Evolutionary conservation across 1,140 invertebrate species (phyloP).

Genomic region (Eciton burchellii): DNA sequence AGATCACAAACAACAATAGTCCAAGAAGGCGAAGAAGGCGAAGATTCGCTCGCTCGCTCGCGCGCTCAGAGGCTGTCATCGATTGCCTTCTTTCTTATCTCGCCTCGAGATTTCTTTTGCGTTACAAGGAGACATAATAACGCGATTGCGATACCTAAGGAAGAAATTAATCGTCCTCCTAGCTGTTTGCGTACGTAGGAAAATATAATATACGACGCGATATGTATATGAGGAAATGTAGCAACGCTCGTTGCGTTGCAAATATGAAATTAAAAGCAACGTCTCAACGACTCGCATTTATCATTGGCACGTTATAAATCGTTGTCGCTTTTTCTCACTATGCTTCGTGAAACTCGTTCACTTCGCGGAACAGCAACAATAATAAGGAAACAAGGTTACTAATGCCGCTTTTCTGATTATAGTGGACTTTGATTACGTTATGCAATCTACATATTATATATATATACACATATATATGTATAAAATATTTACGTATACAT

Average conservation of each 20-base stretch:
- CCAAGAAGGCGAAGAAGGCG: conserved; percentile 44
- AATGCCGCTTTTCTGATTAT: not conserved
- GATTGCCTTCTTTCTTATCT: conserved; percentile 43
- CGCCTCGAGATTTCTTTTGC: conserved; percentile 43
- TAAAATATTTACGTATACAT: too few relatives aligned
- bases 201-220: not conserved
- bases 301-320: conserved; percentile 46
- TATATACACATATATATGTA: too few relatives aligned
- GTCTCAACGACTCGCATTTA: conserved; percentile 8
- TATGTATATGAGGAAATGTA: conserved; percentile 30
- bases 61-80: conserved; percentile 14
- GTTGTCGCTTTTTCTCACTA: conserved; percentile 22
- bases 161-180: conserved; percentile 53
- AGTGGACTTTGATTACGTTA: not conserved
- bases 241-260: conserved; percentile 2
- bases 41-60: conserved; percentile 38
- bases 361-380: conserved; percentile 18
- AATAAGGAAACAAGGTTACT: conserved; percentile 6
- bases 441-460: not conserved
- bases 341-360: conserved; percentile 6
- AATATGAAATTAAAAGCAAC: conserved; percentile 36
- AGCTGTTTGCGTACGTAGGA: not conserved
- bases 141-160: conserved; percentile 11
- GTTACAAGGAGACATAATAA: conserved; percentile 42
- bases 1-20: conserved; percentile 64